Base-by-base conservation (phyloP, 2,888 invertebrate genomes). In the Phalangium opilio region DNA sequence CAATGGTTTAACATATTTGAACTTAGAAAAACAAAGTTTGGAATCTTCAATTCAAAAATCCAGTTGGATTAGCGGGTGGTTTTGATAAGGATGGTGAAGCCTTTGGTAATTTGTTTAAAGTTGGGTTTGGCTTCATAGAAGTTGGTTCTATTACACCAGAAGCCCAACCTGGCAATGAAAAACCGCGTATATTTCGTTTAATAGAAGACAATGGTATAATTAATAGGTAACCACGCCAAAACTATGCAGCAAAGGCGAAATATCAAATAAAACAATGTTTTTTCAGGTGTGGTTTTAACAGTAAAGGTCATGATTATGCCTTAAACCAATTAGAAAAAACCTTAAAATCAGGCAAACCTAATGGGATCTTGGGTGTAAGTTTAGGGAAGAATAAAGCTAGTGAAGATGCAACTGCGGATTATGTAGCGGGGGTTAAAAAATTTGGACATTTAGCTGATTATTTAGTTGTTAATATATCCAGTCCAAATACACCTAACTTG, bases 11-110 rank as follows among this genome's bases (percentile, higher is more conserved):
- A 34, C 35, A 47, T 33, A 43, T 35, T 48, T 46, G 52, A 54
- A 44, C 45, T 59, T 63, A 84, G 83, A 73, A 74, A 63, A 79
- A 80, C 0, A 73, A 70, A 45, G 70, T 91, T 41, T 80, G 84
- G 64, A 76, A 77, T 18, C 71, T 76, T 52, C 65, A 77, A 12
- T 76, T 98, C 51, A 70, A 73, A 46, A 95, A 91, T 70, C 96
- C 96, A 0, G 68, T 98, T 58, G 96, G 98, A n/a, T 78, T 98
- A 61, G 96, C 96, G 20, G 98, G 96, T 48, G 98, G 96, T 5
- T 96, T 96, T 70, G 98, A 98, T 67, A 98, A 99, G 67, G 80
- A 96, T 68, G 95, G 81, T 5, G 91, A 95, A 70, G 90, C 86
- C 18, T 73, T 93, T 2, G 67, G 77, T 59, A 85, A 87, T 1